A percentile compares a stretch with the other conserved stretches of the same genome.
These are phyloP conservation scores for Camponotus floridanus DNA, from an alignment of 1,140 invertebrate species.

Conservation along the genomic window DNA sequence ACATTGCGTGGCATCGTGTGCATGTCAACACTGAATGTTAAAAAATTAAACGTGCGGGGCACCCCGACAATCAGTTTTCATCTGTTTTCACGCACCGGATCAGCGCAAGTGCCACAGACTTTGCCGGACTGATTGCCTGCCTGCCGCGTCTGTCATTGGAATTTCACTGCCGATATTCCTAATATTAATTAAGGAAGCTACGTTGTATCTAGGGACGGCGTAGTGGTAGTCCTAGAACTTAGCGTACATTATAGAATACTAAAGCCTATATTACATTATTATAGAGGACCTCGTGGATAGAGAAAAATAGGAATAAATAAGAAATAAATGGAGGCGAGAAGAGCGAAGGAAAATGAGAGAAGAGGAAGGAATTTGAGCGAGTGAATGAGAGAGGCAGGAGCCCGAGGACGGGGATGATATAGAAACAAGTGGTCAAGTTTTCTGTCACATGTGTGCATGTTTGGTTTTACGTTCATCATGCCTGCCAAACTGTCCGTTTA, in stretches of 20 bases:
- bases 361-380: conserved; percentile 46
- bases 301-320: conserved; percentile 73
- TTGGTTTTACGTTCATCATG: conserved; percentile 84
- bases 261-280: conserved; percentile 80
- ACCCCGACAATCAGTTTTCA: conserved; percentile 80
- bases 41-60: conserved; percentile 81
- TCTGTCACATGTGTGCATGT: conserved; percentile 78
- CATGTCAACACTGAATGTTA: conserved; percentile 76
- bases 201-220: conserved; percentile 75
- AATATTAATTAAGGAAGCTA: conserved; percentile 83
- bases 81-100: conserved; percentile 75
- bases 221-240: conserved; percentile 77
- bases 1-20: conserved; percentile 69
- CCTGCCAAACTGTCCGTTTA: conserved; percentile 84
- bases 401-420: conserved; percentile 23
- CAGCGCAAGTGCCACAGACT: conserved; percentile 81
- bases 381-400: conserved; percentile 10
- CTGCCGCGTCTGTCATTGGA: conserved; percentile 85
- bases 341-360: conserved; percentile 50
- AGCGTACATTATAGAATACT: conserved; percentile 79
- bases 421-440: conserved; percentile 67
- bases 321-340: conserved; percentile 64
- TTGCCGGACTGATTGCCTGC: conserved; percentile 80
- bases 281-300: conserved; percentile 75
- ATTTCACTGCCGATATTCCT: conserved; percentile 87